These are phyloP conservation scores for Quiscalus mexicanus DNA, from an alignment of 2,113 vertebrate genomes.

Conservation along the genomic window DNA sequence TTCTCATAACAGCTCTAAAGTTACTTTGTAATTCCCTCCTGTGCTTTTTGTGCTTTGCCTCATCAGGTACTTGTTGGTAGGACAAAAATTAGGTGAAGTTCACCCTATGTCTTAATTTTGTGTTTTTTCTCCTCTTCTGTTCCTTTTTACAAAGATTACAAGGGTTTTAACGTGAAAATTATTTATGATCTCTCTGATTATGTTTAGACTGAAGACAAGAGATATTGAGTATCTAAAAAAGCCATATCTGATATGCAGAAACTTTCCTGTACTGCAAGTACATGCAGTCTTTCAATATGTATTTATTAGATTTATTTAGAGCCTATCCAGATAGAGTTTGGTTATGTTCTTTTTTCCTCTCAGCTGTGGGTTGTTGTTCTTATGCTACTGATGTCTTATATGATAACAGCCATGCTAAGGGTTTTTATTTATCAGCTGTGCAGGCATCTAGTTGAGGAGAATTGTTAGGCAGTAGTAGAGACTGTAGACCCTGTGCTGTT, in stretches of 20 bases:
- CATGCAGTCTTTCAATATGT: background rate
- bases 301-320: background rate
- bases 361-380: background rate
- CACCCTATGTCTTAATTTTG: background rate
- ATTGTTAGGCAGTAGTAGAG: background rate
- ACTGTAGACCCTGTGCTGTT: background rate
- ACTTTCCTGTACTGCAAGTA: background rate
- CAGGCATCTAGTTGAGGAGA: background rate
- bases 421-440: background rate
- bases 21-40: background rate
- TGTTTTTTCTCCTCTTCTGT: background rate
- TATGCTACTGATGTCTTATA: background rate
- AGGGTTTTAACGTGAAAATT: background rate
- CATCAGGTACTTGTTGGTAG: background rate
- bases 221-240: background rate
- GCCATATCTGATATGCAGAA: background rate
- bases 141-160: background rate
- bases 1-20: slow-evolving; percentile 15
- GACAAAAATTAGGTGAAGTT: background rate
- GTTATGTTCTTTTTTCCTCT: background rate
- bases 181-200: background rate
- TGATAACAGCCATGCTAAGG: background rate
- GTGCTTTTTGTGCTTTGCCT: slow-evolving; percentile 18
- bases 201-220: background rate
- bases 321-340: background rate